Evolutionary conservation across 2,888 invertebrate species (phyloP).

Genomic region (Harpagoxenus sublaevis): DNA sequence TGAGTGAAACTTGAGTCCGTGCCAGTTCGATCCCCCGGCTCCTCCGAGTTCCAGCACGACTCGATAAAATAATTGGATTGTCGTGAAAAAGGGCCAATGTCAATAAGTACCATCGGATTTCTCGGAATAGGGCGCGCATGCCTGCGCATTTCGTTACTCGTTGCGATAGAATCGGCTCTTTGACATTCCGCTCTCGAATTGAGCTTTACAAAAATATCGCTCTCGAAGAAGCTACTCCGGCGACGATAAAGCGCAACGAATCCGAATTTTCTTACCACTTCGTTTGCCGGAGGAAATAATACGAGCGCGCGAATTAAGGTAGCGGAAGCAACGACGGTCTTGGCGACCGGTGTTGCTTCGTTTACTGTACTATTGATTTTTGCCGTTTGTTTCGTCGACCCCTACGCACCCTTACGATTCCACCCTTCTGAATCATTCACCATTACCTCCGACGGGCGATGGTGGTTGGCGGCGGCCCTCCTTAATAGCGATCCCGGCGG

Average conservation of each 20-base stretch:
- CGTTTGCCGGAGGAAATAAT: not conserved
- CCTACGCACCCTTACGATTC: constrained; percentile 62
- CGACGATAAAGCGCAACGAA: not conserved
- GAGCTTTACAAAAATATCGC: not conserved
- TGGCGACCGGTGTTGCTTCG: constrained; percentile 9
- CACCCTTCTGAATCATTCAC: constrained; percentile 75
- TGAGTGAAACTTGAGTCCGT: constrained; percentile 69
- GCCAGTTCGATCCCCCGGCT: constrained; percentile 67
- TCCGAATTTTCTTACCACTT: not conserved
- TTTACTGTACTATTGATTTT: constrained; percentile 69
- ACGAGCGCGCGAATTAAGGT: not conserved
- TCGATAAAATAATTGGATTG: constrained; percentile 71
- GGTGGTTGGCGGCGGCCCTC: constrained; percentile 23
- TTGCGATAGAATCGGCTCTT: not conserved
- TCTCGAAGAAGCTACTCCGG: not conserved
- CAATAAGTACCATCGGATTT: constrained; percentile 59
- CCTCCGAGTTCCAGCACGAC: constrained; percentile 55
- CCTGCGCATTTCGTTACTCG: constrained; percentile 19
- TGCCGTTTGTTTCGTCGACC: constrained; percentile 72
- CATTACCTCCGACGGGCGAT: constrained; percentile 48
- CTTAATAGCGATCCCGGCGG: constrained; percentile 25
- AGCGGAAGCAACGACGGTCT: not conserved
- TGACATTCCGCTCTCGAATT: not conserved
- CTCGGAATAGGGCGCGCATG: not conserved
- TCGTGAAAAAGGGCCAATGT: constrained; percentile 76